phyloP scores from a whole-genome alignment of 2,888 invertebrate species.

The Capitulum mitella region DNA sequence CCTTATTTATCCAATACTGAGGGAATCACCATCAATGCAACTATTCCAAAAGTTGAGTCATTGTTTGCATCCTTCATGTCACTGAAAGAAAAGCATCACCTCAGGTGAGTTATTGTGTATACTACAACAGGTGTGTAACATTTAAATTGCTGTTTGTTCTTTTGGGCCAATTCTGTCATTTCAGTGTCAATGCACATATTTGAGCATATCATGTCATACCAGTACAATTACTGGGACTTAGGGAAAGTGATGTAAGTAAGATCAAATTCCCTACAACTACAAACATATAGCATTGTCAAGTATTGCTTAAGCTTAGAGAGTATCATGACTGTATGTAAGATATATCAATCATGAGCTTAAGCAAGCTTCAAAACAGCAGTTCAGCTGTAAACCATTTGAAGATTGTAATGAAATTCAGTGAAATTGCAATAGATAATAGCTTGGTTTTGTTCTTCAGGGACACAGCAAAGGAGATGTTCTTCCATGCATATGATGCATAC shows the following conservation, averaged over 20 bases:
- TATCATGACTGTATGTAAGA: not conserved
- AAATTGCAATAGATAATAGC: not conserved
- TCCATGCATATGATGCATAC: constrained; percentile 90
- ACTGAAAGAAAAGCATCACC: not conserved
- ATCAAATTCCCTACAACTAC: too few species aligned
- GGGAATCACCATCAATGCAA: not conserved
- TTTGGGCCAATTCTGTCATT: too few species aligned
- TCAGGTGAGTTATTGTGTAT: not conserved
- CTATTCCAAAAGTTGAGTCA: not conserved
- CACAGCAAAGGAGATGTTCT: constrained; percentile 89
- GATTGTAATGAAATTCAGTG: not conserved
- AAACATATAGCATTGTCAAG: too few species aligned
- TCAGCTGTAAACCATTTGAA: not conserved
- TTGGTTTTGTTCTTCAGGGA: constrained; percentile 53
- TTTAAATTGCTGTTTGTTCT: not conserved
- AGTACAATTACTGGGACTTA: too few species aligned
- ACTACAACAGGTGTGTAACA: too few species aligned
- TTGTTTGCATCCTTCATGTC: not conserved
- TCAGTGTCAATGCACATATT: too few species aligned
- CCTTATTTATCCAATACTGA: not conserved
- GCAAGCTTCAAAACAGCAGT: not conserved
- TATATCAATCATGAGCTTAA: not conserved
- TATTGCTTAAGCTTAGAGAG: not conserved
- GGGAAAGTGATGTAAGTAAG: too few species aligned
- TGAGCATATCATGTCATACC: too few species aligned